Conservation (phyloP, 2,888 invertebrate genomes). For the Ophion obscuratus region DNA sequence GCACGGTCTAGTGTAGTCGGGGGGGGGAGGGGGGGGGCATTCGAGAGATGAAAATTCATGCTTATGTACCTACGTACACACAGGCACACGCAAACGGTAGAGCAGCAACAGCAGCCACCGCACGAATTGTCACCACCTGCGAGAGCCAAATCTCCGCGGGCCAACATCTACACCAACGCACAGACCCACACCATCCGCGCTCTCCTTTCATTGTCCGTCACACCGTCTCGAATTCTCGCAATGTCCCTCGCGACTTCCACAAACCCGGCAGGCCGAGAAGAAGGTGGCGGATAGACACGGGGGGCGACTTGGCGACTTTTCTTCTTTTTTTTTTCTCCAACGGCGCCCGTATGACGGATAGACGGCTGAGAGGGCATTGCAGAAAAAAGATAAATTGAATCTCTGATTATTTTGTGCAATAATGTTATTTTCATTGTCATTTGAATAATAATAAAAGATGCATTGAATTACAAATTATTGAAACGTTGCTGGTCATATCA, state of each 20-base stretch:
- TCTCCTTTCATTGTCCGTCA: background rate
- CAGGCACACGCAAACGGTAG: background rate
- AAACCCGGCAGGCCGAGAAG: background rate
- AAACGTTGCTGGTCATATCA: no score
- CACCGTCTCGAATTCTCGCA: conserved; percentile 8
- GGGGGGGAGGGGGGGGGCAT: background rate
- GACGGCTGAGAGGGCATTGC: background rate
- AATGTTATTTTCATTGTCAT: no score
- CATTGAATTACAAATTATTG: no score
- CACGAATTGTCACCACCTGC: conserved; percentile 49
- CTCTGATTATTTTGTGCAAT: background rate
- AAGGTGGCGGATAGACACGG: background rate
- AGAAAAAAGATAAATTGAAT: background rate
- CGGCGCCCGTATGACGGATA: background rate
- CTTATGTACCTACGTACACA: background rate
- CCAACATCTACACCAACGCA: background rate
- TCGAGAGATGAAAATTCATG: background rate
- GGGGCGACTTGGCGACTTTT: background rate
- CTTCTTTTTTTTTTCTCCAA: background rate
- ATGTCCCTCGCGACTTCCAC: background rate
- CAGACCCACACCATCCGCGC: background rate
- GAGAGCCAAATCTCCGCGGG: background rate
- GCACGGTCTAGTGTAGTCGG: conserved; percentile 72
- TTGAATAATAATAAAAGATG: no score
- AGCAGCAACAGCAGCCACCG: background rate